phyloP scores from a whole-genome alignment of 2,888 invertebrate species.

The Acrobasis repandana region DNA sequence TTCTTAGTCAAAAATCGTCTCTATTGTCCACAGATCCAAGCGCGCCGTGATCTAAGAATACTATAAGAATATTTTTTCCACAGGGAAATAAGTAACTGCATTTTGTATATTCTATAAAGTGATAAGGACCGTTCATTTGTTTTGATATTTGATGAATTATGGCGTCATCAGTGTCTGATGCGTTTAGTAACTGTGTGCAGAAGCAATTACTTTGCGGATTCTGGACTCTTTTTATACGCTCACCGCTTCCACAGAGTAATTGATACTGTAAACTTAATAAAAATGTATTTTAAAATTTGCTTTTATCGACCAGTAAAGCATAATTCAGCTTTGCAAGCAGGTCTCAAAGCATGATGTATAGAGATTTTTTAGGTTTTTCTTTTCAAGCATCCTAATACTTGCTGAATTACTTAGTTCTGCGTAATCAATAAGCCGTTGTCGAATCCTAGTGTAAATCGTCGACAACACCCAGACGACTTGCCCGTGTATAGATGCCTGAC shows the following conservation, averaged over 20 bases:
- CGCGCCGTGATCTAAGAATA: constrained; percentile 83
- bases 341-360: constrained; percentile 80
- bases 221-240: constrained; percentile 80
- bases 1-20: constrained; percentile 34
- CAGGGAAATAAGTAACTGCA: constrained; percentile 84
- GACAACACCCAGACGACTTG: constrained; percentile 40
- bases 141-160: constrained; percentile 81
- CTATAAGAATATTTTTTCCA: constrained; percentile 84
- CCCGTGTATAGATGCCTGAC: constrained; percentile 70
- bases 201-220: constrained; percentile 79
- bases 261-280: constrained; percentile 69
- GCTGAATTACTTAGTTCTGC: constrained; percentile 22
- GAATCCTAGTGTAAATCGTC: constrained; percentile 35
- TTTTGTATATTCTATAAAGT: constrained; percentile 84
- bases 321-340: constrained; percentile 71
- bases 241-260: constrained; percentile 79
- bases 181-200: constrained; percentile 72
- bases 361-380: constrained; percentile 78
- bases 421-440: constrained; percentile 30
- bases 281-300: constrained; percentile 74
- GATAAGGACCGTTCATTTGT: constrained; percentile 82
- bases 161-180: constrained; percentile 76
- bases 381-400: constrained; percentile 72
- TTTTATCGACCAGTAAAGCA: constrained; percentile 73
- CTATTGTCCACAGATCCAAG: constrained; percentile 76